These are phyloP conservation scores for Colaptes auratus DNA, from an alignment of 2,113 vertebrate species.

Conservation along the genomic window DNA sequence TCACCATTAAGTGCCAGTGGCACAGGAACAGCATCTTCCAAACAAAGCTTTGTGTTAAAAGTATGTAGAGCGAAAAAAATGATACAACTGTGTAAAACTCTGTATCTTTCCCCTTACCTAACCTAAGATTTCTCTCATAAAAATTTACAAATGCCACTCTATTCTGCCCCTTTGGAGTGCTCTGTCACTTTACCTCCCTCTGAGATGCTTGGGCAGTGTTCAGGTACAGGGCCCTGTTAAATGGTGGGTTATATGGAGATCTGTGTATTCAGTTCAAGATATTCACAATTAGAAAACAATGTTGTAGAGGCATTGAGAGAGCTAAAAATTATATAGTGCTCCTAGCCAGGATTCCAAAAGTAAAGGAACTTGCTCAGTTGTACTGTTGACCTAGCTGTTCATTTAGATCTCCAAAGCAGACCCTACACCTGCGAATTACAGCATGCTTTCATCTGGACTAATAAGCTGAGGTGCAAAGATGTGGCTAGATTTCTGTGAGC, in stretches of 20 bases:
- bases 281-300: background rate
- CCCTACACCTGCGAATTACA: background rate
- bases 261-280: background rate
- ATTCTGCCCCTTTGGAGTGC: background rate
- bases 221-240: background rate
- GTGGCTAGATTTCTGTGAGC: background rate
- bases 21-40: background rate
- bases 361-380: background rate
- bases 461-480: background rate
- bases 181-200: background rate
- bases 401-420: background rate
- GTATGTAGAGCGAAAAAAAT: background rate
- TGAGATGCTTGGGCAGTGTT: background rate
- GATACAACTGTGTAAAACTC: background rate
- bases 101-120: background rate
- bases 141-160: background rate
- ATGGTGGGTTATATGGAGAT: background rate
- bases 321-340: background rate
- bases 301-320: background rate
- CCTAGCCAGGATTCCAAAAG: background rate
- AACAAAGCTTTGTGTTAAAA: background rate
- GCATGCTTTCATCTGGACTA: background rate
- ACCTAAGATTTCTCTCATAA: background rate
- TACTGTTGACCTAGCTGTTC: background rate
- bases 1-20: background rate